These are phyloP conservation scores for Eclectus roratus DNA, from an alignment of 2,113 vertebrate species.

Conservation along the genomic window DNA sequence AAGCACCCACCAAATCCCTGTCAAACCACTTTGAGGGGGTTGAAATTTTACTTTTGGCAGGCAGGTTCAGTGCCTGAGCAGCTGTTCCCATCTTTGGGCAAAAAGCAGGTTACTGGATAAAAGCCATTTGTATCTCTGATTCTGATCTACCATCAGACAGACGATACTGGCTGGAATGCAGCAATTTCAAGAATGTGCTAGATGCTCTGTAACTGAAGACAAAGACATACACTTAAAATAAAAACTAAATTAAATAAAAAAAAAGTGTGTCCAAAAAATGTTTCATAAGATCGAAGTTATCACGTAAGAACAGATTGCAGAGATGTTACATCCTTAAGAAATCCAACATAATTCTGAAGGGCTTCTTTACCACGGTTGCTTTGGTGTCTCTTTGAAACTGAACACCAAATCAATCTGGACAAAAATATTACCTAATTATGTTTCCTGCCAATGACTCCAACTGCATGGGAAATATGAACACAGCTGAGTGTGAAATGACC, in stretches of 20 bases:
- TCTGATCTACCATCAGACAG: rapidly evolving
- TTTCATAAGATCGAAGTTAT: not conserved
- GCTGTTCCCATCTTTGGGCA: not conserved
- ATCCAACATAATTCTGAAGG: not conserved
- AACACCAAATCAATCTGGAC: not conserved
- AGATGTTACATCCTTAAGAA: not conserved
- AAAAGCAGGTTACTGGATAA: not conserved
- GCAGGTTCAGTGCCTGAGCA: not conserved
- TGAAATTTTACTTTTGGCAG: not conserved
- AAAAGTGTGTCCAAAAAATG: not conserved
- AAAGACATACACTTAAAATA: not conserved
- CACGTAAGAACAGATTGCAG: not conserved
- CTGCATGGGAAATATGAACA: not conserved
- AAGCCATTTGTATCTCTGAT: not conserved
- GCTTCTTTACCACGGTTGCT: not conserved
- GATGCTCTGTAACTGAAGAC: not conserved
- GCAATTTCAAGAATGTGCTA: not conserved
- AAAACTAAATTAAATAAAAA: not conserved
- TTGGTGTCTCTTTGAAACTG: not conserved
- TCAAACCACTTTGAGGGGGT: not conserved
- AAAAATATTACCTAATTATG: not conserved
- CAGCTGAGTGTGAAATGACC: not conserved
- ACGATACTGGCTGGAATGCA: not conserved
- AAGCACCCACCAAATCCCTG: not conserved
- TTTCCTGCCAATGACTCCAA: not conserved